Conservation (phyloP, 2,797 vertebrate species). For the Peromyscus aztecus region DNA sequence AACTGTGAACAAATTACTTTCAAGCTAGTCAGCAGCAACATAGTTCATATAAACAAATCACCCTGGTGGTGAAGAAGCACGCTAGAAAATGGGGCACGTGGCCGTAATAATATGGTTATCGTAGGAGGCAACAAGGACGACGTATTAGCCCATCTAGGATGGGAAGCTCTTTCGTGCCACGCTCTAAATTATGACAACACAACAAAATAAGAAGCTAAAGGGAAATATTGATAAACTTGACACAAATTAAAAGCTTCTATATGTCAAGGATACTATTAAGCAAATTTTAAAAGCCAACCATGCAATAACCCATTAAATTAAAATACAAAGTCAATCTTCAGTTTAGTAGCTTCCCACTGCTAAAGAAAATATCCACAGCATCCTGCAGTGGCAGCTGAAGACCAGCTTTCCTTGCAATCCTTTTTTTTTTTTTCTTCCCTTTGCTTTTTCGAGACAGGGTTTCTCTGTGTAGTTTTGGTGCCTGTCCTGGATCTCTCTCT, state of each 20-base stretch:
- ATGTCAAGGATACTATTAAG: neutral
- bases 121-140: neutral
- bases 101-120: neutral
- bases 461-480: too few relatives aligned
- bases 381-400: neutral
- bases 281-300: slow-evolving; percentile 11
- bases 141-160: neutral
- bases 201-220: neutral
- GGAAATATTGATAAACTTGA: neutral
- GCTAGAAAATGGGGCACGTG: too few relatives aligned
- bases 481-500: too few relatives aligned
- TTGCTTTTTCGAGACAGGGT: too few relatives aligned
- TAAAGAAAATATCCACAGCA: neutral
- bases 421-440: too few relatives aligned
- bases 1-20: slow-evolving; percentile 72
- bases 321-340: neutral
- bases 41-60: slow-evolving; percentile 67
- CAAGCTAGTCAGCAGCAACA: slow-evolving; percentile 53
- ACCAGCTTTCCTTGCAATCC: too few relatives aligned
- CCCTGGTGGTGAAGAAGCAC: neutral
- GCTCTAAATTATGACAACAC: neutral
- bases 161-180: neutral
- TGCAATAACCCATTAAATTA: neutral
- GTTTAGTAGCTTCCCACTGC: neutral
- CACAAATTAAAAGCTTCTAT: neutral